A percentile compares a stretch with the other conserved stretches of the same genome.
Conservation (phyloP, 2,888 invertebrate species). For the Xestia sexstrigata region DNA sequence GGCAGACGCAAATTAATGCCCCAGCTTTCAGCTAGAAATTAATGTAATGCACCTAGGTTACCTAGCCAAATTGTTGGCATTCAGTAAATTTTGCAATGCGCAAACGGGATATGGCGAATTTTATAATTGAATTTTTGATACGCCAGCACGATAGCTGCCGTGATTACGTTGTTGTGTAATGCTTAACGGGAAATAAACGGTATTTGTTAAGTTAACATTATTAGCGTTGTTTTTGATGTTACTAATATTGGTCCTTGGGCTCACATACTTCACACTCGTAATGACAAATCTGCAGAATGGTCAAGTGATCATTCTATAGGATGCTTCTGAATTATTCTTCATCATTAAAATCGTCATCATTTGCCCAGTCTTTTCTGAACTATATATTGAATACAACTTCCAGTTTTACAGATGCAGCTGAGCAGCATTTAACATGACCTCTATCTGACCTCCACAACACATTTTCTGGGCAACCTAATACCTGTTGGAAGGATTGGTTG, state of each 20-base stretch:
- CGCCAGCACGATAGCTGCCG: slow-evolving; percentile 33
- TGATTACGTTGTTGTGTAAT: slow-evolving; percentile 22
- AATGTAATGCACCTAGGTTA: slow-evolving; percentile 90
- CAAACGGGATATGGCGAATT: slow-evolving; percentile 74
- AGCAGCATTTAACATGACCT: background rate
- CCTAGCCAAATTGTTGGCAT: slow-evolving; percentile 87
- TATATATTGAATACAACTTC: background rate
- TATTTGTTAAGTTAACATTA: background rate
- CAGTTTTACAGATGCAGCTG: background rate
- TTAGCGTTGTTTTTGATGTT: background rate
- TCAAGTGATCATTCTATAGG: background rate
- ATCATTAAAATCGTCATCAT: background rate
- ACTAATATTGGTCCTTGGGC: background rate
- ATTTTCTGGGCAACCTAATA: background rate
- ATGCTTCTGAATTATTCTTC: background rate
- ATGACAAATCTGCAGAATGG: background rate
- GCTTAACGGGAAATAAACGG: slow-evolving; percentile 21
- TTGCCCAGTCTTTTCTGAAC: background rate
- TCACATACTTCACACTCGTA: background rate
- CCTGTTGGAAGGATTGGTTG: background rate
- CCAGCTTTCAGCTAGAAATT: slow-evolving; percentile 89
- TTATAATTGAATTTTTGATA: slow-evolving; percentile 86
- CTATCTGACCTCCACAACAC: background rate
- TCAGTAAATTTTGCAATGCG: slow-evolving; percentile 82
- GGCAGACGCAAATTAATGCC: slow-evolving; percentile 89